A percentile compares a stretch with the other conserved stretches of the same genome.
Evolutionary conservation across 2,888 invertebrate genomes (phyloP).

Genomic region (Thymelicus acteon): DNA sequence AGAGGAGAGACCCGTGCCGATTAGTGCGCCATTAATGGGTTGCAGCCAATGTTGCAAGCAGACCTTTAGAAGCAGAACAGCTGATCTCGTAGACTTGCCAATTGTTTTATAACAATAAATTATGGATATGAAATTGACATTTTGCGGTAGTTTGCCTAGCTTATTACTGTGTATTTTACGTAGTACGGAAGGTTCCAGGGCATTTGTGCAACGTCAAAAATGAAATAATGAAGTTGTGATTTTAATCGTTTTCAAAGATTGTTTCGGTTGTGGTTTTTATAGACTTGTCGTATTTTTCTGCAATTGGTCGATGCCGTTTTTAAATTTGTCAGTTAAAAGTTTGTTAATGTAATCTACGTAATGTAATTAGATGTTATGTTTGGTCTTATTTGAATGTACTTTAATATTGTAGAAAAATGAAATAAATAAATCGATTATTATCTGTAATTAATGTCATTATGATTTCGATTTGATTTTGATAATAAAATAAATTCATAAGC

Average conservation of each 20-base stretch:
- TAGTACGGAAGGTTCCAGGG: constrained; percentile 22
- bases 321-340: constrained; percentile 27
- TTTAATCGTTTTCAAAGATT: constrained; percentile 42
- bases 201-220: constrained; percentile 30
- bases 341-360: constrained; percentile 16
- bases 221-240: constrained; percentile 35
- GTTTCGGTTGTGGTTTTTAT: constrained; percentile 61
- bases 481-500: constrained; percentile 11
- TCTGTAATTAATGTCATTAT: background rate
- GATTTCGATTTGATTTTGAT: constrained; percentile 1
- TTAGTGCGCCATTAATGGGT: no score
- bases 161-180: constrained; percentile 15
- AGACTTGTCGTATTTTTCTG: constrained; percentile 16
- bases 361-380: constrained; percentile 13
- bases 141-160: constrained; percentile 16
- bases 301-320: constrained; percentile 17
- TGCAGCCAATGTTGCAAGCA: no score
- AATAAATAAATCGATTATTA: background rate
- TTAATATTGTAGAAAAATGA: constrained; percentile 11
- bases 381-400: background rate
- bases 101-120: background rate
- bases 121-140: background rate
- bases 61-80: no score
- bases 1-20: no score
- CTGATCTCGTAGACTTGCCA: background rate